These are phyloP conservation scores for Leucoma salicis DNA, from an alignment of 2,888 invertebrate genomes.

Conservation along the genomic window DNA sequence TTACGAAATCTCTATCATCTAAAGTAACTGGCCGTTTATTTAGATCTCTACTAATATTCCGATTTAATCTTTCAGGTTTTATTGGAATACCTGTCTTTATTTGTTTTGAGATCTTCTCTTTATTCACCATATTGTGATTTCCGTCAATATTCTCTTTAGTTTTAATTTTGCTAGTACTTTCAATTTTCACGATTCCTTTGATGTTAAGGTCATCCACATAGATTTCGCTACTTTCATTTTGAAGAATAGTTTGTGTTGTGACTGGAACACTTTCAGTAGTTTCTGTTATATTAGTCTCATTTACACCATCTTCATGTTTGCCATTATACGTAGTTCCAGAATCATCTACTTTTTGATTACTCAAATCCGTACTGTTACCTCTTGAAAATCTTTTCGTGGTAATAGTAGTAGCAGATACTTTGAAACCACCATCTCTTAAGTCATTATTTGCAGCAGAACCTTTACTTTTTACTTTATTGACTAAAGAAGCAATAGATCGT, in stretches of 20 bases:
- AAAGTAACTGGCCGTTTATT: slow-evolving; percentile 9
- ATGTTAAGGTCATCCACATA: slow-evolving; percentile 5
- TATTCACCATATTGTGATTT: slow-evolving; percentile 2
- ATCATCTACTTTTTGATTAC: slow-evolving; percentile 6
- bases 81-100: slow-evolving; percentile 16
- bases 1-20: slow-evolving; percentile 6
- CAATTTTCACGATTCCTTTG: slow-evolving; percentile 11
- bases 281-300: slow-evolving; percentile 1
- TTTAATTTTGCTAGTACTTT: neutral
- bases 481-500: neutral
- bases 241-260: slow-evolving; percentile 27
- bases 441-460: slow-evolving; percentile 3
- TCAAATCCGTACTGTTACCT: slow-evolving; percentile 17
- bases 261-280: slow-evolving; percentile 12
- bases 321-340: slow-evolving; percentile 2
- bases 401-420: slow-evolving; percentile 23
- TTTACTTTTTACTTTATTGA: slow-evolving; percentile 17
- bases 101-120: slow-evolving; percentile 14
- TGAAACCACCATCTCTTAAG: slow-evolving; percentile 28
- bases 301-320: slow-evolving; percentile 1
- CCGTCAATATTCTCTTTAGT: slow-evolving; percentile 2
- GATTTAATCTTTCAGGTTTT: slow-evolving; percentile 20
- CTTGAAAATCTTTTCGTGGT: slow-evolving; percentile 21
- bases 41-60: slow-evolving; percentile 21
- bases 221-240: slow-evolving; percentile 22